Evolutionary conservation across 2,888 invertebrate genomes (phyloP), one percentile per base, ranked within the genome.

Genomic region (Drosophila peninsularis): DNA sequence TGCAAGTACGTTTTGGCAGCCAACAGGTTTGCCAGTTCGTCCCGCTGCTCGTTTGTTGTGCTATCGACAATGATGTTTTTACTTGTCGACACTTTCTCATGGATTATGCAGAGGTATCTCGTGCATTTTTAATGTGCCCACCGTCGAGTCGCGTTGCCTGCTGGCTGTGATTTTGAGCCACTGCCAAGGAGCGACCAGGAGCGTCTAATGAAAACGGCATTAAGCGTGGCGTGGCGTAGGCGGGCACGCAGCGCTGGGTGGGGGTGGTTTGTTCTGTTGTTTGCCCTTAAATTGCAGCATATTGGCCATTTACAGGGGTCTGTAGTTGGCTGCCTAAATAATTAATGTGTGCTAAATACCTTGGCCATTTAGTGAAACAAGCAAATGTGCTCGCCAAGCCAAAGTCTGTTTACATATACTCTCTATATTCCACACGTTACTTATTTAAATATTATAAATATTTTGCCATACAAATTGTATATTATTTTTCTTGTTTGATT

Each of bases 21-120:
- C 87, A 90, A 90, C 82, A 90, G 90, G 90, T 90, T 85, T 83
- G 71, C 53, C 42, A 57, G 62, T 57, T 67, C 57, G 53, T 34
- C 45, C 50, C 39, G 36, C 37, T 34, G 50, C 41, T 45, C 58
- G 58, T 57, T 73, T 84, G 86, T 78, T 89, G 78, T 75, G 88
- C 69, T 79, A 82, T 88, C 79, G 75, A 34, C 81, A 72, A 81
- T 80, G 75, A 76, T 80, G 77, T 78, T 80, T 82, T 90, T 83
- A 87, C 84, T 83, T 84, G 81, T 88, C 88, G 91, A 88, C 90
- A 90, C 84, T 89, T 88, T 80, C 86, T 91, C 88, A 91, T 91
- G 82, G 91, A 91, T 91, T 91, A 91, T 91, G 91, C 91, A 90
- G 74, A 86, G 88, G 84, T 85, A 89, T 89, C 89, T 89, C 64